Conservation (phyloP, 2,888 invertebrate genomes). For the Epinotia brunnichana region DNA sequence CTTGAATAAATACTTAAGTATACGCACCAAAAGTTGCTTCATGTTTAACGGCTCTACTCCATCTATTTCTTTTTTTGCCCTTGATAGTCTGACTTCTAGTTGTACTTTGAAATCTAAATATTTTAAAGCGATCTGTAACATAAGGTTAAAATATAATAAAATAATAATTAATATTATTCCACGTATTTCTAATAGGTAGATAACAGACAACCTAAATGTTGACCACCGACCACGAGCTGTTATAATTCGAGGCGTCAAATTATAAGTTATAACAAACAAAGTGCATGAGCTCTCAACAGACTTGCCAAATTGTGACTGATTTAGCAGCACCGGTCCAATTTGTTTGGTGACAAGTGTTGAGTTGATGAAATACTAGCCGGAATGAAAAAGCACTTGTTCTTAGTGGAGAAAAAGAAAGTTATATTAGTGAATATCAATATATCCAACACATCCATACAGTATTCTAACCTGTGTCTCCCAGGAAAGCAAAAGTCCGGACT, state of each 20-base stretch:
- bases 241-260: not conserved
- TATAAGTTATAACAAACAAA: no score
- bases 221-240: not conserved
- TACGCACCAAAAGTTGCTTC: constrained; percentile 65
- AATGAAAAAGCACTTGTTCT: not conserved
- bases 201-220: not conserved
- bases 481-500: constrained; percentile 85
- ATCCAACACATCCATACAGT: no score
- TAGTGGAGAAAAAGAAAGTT: no score
- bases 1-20: not conserved
- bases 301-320: no score
- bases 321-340: not conserved
- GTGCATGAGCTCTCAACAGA: no score
- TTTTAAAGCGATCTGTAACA: constrained; percentile 76
- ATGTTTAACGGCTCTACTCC: constrained; percentile 60
- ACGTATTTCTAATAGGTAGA: not conserved
- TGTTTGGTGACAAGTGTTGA: no score
- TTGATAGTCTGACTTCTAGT: constrained; percentile 78
- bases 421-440: no score
- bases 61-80: constrained; percentile 64
- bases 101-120: constrained; percentile 82
- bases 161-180: no score
- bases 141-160: constrained; percentile 24
- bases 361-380: no score
- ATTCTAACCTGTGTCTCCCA: constrained; percentile 85